Base-by-base conservation (phyloP, 1,140 invertebrate species). In the Augochlora pura region DNA sequence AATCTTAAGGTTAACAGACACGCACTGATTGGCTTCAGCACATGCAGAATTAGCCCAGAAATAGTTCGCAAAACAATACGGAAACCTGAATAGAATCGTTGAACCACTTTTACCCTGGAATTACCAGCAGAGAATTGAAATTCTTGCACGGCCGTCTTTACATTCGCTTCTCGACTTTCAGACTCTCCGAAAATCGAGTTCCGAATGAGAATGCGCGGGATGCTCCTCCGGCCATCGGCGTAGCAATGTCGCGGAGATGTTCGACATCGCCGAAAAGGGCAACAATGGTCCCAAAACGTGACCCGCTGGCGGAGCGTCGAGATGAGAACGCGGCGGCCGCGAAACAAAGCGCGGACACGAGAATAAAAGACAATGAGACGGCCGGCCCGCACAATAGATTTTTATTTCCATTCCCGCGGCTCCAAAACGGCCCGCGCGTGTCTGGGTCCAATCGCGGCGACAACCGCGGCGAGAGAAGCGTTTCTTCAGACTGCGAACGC, bases 361-460 rank as follows among this genome's bases (percentile, higher is more conserved):
- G 5, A 52, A 8, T 42, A 38, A 4, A 52, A 9, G 54, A 76
- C 72, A 68, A 75, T 63, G 67, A 64, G 8, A 18, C 49, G 57
- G 46, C 25, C 23, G 63, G 59, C 39, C 42, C 25, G 23, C 25
- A 68, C 78, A 80, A 80, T 80, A 39, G 64, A 49, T 80, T 80
- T 80, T 80, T 67, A 76, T 76, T 54, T 60, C 72, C 64, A 68
- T 80, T 76, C 72, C 42, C 78, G 64, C 32, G 38, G 21, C 75
- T 57, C 59, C 52, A 8, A 21, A 54, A n/a, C 42, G 25, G 14
- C 25, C n/a, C n/a, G n/a, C 64, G 52, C 65, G 52, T 60, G 73
- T 46, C 64, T 27, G 25, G 54, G n/a, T 18, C n/a, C 66, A 38
- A 62, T 77, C 66, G 66, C n/a, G 60, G 39, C 67, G 32, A 75